A percentile compares a stretch with the other conserved stretches of the same genome.
Conservation (phyloP, 2,888 invertebrate genomes). For the Allygus modestus region DNA sequence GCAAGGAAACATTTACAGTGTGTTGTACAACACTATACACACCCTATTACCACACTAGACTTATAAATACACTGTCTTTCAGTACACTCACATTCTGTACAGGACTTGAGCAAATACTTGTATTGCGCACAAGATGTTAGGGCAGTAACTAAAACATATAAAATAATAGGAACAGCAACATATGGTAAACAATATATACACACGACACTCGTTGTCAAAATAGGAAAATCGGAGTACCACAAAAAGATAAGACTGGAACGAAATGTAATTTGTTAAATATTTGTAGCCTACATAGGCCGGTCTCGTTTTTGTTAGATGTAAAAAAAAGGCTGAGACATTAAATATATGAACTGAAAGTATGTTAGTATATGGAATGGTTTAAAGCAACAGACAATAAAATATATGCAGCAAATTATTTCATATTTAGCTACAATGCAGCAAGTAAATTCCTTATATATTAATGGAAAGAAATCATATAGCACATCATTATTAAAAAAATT, state of each 20-base stretch:
- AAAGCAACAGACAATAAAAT: too few species aligned
- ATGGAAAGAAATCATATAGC: too few species aligned
- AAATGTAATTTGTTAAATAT: too few species aligned
- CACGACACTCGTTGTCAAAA: conserved; percentile 10
- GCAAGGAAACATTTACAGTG: conserved; percentile 52
- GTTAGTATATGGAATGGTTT: too few species aligned
- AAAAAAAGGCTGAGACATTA: too few species aligned
- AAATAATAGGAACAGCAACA: conserved; percentile 54
- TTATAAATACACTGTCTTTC: conserved; percentile 41
- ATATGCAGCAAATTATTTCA: too few species aligned
- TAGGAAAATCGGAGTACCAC: conserved; percentile 41
- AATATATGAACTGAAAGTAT: too few species aligned
- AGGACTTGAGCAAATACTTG: conserved; percentile 57
- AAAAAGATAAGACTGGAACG: conserved; percentile 8
- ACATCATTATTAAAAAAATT: too few species aligned
- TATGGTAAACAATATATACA: conserved; percentile 51
- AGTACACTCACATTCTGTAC: neutral
- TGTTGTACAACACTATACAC: conserved; percentile 4
- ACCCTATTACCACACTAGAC: conserved; percentile 48
- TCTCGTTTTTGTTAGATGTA: too few species aligned
- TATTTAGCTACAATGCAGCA: too few species aligned
- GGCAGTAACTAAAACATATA: conserved; percentile 47
- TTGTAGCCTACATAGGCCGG: too few species aligned
- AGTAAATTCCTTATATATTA: too few species aligned
- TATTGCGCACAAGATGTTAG: conserved; percentile 55